Evolutionary conservation across 2,797 vertebrate species (phyloP), one percentile per base, ranked within the genome.

Genomic region (Triplophysa bombifrons): DNA sequence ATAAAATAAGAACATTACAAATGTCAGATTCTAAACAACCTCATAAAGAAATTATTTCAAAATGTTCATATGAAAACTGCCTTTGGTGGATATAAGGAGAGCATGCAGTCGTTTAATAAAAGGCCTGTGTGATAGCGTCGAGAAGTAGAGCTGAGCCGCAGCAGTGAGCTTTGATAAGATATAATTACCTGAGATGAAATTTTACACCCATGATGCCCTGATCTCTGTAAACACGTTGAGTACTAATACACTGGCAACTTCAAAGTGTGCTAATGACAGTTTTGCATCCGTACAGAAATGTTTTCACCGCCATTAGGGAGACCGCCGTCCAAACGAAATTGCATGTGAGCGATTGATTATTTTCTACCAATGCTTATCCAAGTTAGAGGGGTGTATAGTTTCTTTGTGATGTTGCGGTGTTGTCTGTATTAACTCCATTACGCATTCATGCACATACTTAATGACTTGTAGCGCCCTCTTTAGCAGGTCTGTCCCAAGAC

Each of bases 191-290:
- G 71, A 80, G 53, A 83, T 72, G 46, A 60, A 61, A 63, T 76
- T 80, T 76, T 75, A 71, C 67, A 75, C 41, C 65, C 66, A 74
- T 48, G 70, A 69, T 63, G 60, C 56, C 65, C 65, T 44, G 60
- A 72, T 80, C 72, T 55, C 48, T 66, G 60, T 71, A 79, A 84
- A 83, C 22, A 78, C 80, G 78, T 77, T 67, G 19, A 68, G 60
- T 65, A 58, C 41, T 69, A 68, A 69, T 71, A 44, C 77, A 73
- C 69, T 75, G 63, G 20, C 56, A 64, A 74, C 80, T 82, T 84
- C 80, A 82, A 82, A 82, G 83, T 2, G 48, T n/a, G 56, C 65
- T 84, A 85, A 83, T 83, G 83, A 74, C 76, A 80, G 80, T 76
- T 82, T 84, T 82, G 73, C 81, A 71, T 48, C 30, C 25, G 19